Base-by-base conservation (phyloP, 2,888 invertebrate species). In the Tanytarsus gracilentus region DNA sequence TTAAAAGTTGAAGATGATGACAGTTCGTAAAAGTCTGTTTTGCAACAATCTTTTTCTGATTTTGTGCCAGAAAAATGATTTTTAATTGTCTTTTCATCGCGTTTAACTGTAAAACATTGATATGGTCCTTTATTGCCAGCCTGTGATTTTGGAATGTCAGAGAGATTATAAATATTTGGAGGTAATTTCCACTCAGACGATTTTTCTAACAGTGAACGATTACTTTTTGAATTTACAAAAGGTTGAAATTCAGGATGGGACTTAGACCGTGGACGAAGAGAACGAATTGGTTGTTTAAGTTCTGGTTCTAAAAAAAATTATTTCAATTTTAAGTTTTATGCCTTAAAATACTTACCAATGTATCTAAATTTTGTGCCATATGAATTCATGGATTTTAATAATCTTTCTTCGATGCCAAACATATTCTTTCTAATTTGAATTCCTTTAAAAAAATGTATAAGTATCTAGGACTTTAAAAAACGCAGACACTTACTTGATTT, bases 391-490 rank as follows among this genome's bases (percentile, higher is more conserved):
- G 40, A 44, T 23, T 30, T 21, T 11, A 56, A 56, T 11, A 56
- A 40, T 11, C 56, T 40, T 14, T 21, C 21, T 53, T 27, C 39
- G 23, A 56, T 56, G 25, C 56, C 56, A 26, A 40, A 56, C 44
- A 56, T 16, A 30, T 56, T 56, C 27, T 29, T 56, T 56, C 40
- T 56, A 14, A 56, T 56, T 56, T 56, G 56, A 56, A 56, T 56
- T 56, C 27, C 56, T 56, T 16, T 33, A 52, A 52, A 33, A n/a
- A 33, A n/a, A 33, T 33, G 6, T 33, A 52, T 29, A 29, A 29
- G 26, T 33, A n/a, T n/a, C 2, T 25, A 16, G 8, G 18, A 14
- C 7, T 3, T 48, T 6, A 9, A 30, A 29, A 8, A 51, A 4
- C 27, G 11, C 14, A 51, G 30, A 27, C 11, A 26, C 2, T 5